Evolutionary conservation across 1,140 invertebrate genomes (phyloP).

Genomic region (Helicorthomorpha holstii): DNA sequence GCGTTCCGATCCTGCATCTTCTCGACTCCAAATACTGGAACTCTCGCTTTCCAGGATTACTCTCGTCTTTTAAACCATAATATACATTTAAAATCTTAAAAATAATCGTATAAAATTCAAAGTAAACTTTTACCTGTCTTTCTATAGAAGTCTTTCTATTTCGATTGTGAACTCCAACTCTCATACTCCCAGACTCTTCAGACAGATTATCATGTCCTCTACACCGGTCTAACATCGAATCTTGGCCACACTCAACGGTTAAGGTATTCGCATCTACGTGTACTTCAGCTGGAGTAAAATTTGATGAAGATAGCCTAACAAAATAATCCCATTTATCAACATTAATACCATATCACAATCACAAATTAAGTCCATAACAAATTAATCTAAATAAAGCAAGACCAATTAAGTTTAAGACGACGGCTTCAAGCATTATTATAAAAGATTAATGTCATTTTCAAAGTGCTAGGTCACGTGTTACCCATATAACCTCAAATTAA

Average conservation of each 20-base stretch:
- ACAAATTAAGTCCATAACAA: no score
- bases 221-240: slow-evolving; percentile 23
- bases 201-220: slow-evolving; percentile 23
- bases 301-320: not conserved
- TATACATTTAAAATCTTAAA: not conserved
- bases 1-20: slow-evolving; percentile 32
- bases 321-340: no score
- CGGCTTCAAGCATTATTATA: no score
- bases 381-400: no score
- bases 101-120: not conserved
- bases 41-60: slow-evolving; percentile 16
- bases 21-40: slow-evolving; percentile 27
- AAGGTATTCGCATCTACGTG: slow-evolving; percentile 17
- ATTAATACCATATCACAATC: no score
- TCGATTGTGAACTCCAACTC: slow-evolving; percentile 21
- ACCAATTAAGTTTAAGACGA: no score
- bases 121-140: slow-evolving; percentile 13
- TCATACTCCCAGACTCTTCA: slow-evolving; percentile 27
- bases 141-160: slow-evolving; percentile 12
- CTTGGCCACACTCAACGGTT: slow-evolving; percentile 18
- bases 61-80: not conserved
- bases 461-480: no score
- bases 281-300: slow-evolving; percentile 20
- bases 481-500: no score
- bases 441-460: no score